A percentile compares a stretch with the other conserved stretches of the same genome.
Evolutionary conservation across 2,797 vertebrate genomes (phyloP).

Genomic region (Chloroceryle amazona): DNA sequence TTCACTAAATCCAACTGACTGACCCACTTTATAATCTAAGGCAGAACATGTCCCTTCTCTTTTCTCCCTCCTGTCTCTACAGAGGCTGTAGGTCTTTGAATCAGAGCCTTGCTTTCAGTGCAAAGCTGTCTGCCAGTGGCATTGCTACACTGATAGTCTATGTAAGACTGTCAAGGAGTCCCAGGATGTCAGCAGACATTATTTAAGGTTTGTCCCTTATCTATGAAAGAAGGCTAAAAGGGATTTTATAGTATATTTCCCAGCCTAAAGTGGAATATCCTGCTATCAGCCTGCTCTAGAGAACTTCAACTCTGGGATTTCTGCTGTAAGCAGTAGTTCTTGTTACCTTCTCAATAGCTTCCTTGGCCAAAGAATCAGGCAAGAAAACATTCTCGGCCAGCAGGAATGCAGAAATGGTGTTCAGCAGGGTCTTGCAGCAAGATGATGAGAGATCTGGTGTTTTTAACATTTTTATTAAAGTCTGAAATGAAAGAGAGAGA

Average conservation of each 20-base stretch:
- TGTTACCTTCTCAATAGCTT: slow-evolving; percentile 88
- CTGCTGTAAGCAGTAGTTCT: neutral
- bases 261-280: neutral
- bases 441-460: slow-evolving; percentile 78
- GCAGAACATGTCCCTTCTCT: neutral
- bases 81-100: neutral
- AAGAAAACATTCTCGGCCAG: slow-evolving; percentile 88
- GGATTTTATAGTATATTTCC: neutral
- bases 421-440: slow-evolving; percentile 87
- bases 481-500: slow-evolving; percentile 78
- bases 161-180: neutral
- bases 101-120: neutral
- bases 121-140: neutral
- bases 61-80: neutral
- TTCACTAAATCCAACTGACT: neutral
- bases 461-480: slow-evolving; percentile 82
- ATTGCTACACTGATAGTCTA: neutral
- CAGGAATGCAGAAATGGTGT: slow-evolving; percentile 88
- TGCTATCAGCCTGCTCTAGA: neutral
- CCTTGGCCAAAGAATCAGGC: slow-evolving; percentile 82
- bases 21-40: neutral
- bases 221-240: neutral
- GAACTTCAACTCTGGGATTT: neutral
- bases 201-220: neutral
- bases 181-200: neutral